Conservation (phyloP, 2,888 invertebrate species). For the Sacculina carcini region DNA sequence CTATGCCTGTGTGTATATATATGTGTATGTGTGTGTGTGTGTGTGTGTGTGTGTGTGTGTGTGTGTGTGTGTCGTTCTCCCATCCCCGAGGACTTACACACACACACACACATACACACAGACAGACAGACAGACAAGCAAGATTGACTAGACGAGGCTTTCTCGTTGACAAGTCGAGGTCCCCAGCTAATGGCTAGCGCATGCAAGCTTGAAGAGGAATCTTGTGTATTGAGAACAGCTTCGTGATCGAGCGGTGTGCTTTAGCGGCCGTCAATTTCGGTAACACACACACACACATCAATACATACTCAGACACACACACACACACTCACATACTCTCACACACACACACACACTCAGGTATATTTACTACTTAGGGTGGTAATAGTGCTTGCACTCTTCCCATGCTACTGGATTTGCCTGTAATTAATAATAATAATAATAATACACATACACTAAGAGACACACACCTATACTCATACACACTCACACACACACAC, state of each 20-base stretch:
- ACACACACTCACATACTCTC: too few relatives aligned
- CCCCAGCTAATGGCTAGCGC: too few relatives aligned
- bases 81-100: neutral
- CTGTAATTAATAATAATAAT: too few relatives aligned
- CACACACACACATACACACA: neutral
- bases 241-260: neutral
- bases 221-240: too few relatives aligned
- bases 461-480: too few relatives aligned
- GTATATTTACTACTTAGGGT: neutral
- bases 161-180: neutral
- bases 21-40: neutral
- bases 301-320: slow-evolving; percentile 1
- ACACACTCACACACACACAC: too few relatives aligned
- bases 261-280: neutral
- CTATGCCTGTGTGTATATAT: too few relatives aligned
- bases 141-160: neutral
- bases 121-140: too few relatives aligned
- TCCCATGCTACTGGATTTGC: too few relatives aligned
- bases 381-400: neutral
- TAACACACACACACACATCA: neutral
- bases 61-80: too few relatives aligned
- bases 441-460: too few relatives aligned
- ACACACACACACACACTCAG: neutral
- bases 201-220: too few relatives aligned
- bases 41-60: neutral